Base-by-base conservation (phyloP, 2,113 vertebrate genomes). In the Nasalis larvatus region DNA sequence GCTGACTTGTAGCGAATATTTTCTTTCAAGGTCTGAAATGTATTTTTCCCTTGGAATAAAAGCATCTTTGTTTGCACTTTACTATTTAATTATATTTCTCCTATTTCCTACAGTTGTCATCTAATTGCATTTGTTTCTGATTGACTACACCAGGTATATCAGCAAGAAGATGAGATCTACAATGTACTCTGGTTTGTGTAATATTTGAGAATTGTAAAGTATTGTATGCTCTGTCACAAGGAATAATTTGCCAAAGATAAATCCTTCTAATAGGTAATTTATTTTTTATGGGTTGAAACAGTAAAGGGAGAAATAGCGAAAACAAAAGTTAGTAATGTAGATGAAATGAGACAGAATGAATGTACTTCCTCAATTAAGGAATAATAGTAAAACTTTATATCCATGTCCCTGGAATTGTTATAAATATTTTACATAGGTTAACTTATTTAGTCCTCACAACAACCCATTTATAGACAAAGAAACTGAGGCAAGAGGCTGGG, bases 1-100 rank as follows among this genome's bases (percentile, higher is more conserved):
- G 45, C 45, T 94, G 86, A 49, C 30, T 86, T 92, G 4, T 49
- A 3, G 45, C 42, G 27, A 92, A 86, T 97, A 89, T 92, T 92
- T 84, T 84, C 73, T 88, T 92, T 94, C 45, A 91, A 95, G 69
- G 8, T 42, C 45, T 92, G 71, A 78, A 60, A 89, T 88, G 32
- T n/a, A 80, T 84, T 94, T 97, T 94, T 76, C 47, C 58, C 25
- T 37, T 85, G 21, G 35, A 85, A 69, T 91, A 58, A 73, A 96
- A 90, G 40, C 54, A 60, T 74, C 63, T 93, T 94, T 77, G 42
- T 35, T 82, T 92, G 32, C 49, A 63, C 42, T 88, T 92, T 88
- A 80, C 56, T 77, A 47, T 76, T 87, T 92, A 94, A 45, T 83
- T 80, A n/a, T 78, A 47, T 63, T 60, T 90, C 56, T 89, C 12